Evolutionary conservation across 2,113 vertebrate species (phyloP).

Genomic region (Paradoxurus hermaphroditus): DNA sequence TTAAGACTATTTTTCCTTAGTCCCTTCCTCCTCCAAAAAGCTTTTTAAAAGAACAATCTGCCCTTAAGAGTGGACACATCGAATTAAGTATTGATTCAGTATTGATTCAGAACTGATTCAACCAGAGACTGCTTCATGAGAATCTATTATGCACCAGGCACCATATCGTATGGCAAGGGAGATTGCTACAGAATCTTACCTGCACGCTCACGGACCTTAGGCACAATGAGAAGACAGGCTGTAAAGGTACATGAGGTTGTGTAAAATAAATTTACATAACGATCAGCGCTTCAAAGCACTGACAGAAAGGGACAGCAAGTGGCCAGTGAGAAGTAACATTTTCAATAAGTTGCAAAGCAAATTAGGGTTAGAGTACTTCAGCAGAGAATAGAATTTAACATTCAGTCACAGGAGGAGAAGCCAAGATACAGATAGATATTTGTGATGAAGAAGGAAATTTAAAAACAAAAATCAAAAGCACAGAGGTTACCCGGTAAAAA

Average conservation of each 20-base stretch:
- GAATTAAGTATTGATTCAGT: not conserved
- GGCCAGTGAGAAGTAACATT: fast-evolving
- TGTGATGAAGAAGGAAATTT: not conserved
- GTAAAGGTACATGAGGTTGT: not conserved
- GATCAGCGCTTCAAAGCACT: not conserved
- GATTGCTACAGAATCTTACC: not conserved
- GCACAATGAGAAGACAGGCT: not conserved
- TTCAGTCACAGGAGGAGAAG: not conserved
- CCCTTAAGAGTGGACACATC: not conserved
- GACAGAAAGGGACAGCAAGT: not conserved
- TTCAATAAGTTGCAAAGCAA: not conserved
- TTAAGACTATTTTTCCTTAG: not conserved
- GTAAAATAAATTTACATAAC: not conserved
- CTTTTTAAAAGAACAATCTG: not conserved
- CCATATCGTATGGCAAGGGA: not conserved
- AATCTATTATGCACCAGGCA: not conserved
- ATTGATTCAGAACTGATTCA: not conserved
- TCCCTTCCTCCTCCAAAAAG: too few relatives aligned
- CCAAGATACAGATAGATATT: not conserved
- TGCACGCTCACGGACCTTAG: not conserved
- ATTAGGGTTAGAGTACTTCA: not conserved
- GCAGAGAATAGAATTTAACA: not conserved
- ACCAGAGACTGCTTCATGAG: not conserved
- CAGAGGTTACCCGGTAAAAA: not conserved
- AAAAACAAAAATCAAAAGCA: not conserved